A percentile compares a stretch with the other conserved stretches of the same genome.
phyloP scores from a whole-genome alignment of 2,888 invertebrate species.

The Branchipolynoe longqiensis region DNA sequence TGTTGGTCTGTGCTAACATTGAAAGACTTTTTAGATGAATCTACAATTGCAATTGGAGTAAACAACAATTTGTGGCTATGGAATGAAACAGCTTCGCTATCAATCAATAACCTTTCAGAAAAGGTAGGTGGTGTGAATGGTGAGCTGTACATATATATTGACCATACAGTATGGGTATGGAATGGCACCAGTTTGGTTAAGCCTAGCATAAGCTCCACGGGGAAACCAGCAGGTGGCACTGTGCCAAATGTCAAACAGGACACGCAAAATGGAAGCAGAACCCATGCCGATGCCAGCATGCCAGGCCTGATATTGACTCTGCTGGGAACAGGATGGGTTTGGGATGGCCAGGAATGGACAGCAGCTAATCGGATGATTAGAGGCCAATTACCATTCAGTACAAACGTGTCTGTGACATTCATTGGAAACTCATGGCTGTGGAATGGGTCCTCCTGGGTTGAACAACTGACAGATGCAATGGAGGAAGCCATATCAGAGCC shows the following conservation, averaged over 20 bases:
- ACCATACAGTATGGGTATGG: not conserved
- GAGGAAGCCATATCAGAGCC: too few species aligned
- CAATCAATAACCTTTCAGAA: not conserved
- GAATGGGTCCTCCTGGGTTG: conserved; percentile 42
- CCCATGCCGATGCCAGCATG: not conserved
- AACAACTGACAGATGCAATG: conserved; percentile 12
- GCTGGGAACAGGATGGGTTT: not conserved
- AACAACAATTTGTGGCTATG: conserved; percentile 21
- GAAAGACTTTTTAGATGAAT: conserved; percentile 1
- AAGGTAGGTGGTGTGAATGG: not conserved
- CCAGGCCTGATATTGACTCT: not conserved
- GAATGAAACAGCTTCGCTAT: conserved; percentile 24
- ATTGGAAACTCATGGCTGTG: conserved; percentile 22
- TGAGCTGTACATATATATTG: conserved; percentile 8
- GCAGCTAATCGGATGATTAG: not conserved
- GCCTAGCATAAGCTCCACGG: not conserved
- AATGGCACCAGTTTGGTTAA: conserved; percentile 16
- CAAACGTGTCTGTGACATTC: not conserved
- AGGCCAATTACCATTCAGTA: not conserved
- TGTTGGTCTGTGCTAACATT: not conserved
- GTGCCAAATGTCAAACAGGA: not conserved
- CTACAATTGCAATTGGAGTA: not conserved
- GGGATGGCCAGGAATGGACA: conserved; percentile 29
- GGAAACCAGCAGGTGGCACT: not conserved
- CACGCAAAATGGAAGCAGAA: not conserved